These are phyloP conservation scores for Ceraclea dissimilis DNA, from an alignment of 2,888 invertebrate genomes.

Conservation along the genomic window DNA sequence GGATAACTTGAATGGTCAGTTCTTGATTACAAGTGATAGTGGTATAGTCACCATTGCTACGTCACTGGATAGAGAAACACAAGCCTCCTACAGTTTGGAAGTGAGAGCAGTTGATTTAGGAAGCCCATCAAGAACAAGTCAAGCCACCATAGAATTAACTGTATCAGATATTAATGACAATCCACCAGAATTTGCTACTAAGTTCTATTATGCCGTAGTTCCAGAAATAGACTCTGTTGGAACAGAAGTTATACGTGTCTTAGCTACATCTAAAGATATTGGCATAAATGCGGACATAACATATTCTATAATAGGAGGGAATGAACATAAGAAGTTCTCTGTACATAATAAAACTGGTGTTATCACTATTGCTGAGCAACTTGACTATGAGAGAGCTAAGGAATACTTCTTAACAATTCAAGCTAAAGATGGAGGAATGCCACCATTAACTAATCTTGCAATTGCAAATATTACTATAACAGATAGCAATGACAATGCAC, in stretches of 20 bases:
- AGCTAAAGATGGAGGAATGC: constrained; percentile 82
- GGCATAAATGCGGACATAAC: constrained; percentile 90
- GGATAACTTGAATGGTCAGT: constrained; percentile 55
- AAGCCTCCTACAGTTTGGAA: constrained; percentile 75
- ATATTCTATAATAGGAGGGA: constrained; percentile 81
- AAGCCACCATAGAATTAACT: constrained; percentile 65
- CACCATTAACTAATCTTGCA: constrained; percentile 83
- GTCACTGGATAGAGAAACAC: constrained; percentile 79
- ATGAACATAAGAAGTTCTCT: constrained; percentile 78
- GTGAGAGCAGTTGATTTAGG: constrained; percentile 82
- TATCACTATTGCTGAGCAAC: constrained; percentile 64
- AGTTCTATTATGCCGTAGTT: constrained; percentile 68
- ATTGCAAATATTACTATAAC: constrained; percentile 77
- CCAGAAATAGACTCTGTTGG: constrained; percentile 73
- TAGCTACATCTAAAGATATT: constrained; percentile 87
- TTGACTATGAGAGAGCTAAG: constrained; percentile 82
- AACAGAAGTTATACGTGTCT: constrained; percentile 73
- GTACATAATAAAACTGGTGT: constrained; percentile 69
- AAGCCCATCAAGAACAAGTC: constrained; percentile 60
- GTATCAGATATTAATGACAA: constrained; percentile 93
- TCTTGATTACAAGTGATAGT: constrained; percentile 72
- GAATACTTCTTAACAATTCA: constrained; percentile 84
- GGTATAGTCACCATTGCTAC: constrained; percentile 81
- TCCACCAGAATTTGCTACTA: constrained; percentile 86
- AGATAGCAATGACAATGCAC: constrained; percentile 85